Evolutionary conservation across 2,888 invertebrate species (phyloP).

Genomic region (Xanthia togata): DNA sequence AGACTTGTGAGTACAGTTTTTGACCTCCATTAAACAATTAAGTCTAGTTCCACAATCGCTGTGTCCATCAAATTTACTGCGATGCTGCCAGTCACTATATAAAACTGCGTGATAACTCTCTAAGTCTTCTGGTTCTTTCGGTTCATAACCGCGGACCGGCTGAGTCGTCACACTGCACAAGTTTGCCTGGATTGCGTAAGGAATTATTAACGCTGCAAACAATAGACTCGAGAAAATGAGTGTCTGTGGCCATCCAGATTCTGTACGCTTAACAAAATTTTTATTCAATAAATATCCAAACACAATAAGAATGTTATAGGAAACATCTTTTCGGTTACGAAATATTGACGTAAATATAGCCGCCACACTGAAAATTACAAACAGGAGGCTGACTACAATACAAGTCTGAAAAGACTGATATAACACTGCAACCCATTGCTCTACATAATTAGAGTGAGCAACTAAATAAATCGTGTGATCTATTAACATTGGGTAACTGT

Average conservation of each 20-base stretch:
- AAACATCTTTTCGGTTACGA: conserved; percentile 54
- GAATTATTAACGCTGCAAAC: conserved; percentile 68
- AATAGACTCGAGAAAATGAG: conserved; percentile 67
- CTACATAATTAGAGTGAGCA: conserved; percentile 48
- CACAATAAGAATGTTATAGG: conserved; percentile 66
- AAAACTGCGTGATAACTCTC: conserved; percentile 46
- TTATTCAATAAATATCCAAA: conserved; percentile 73
- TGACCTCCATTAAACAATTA: conserved; percentile 67
- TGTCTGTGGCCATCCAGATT: conserved; percentile 59
- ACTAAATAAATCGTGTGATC: conserved; percentile 59
- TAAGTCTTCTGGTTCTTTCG: conserved; percentile 57
- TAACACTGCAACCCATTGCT: conserved; percentile 60
- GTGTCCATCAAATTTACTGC: not conserved
- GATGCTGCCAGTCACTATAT: conserved; percentile 11
- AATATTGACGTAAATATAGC: conserved; percentile 62
- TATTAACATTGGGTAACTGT: conserved; percentile 61
- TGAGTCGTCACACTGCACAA: conserved; percentile 67
- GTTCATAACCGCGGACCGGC: conserved; percentile 68
- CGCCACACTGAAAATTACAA: conserved; percentile 63
- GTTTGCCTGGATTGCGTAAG: conserved; percentile 69
- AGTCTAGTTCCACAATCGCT: conserved; percentile 59
- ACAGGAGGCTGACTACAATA: conserved; percentile 37
- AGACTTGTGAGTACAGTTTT: conserved; percentile 37
- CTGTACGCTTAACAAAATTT: conserved; percentile 45
- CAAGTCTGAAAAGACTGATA: conserved; percentile 23